These are phyloP conservation scores for Pedionomus torquatus DNA, from an alignment of 2,113 vertebrate species.

Conservation along the genomic window DNA sequence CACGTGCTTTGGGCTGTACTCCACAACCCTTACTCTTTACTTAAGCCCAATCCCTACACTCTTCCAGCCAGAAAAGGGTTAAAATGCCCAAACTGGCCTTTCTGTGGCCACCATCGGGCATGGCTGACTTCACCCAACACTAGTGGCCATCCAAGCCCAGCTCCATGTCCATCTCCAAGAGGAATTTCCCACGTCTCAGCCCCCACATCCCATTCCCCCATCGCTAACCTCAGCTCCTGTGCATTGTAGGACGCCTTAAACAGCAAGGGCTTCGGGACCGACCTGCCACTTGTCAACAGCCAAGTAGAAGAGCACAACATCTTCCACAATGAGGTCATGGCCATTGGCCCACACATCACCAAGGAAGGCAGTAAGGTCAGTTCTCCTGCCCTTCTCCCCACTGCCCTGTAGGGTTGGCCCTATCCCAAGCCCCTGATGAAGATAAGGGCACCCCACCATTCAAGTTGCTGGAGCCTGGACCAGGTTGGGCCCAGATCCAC, in stretches of 20 bases:
- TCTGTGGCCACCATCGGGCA: neutral
- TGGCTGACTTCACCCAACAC: neutral
- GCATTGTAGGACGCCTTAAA: constrained; percentile 78
- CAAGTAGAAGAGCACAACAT: constrained; percentile 96
- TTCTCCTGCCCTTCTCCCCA: neutral
- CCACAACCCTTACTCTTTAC: neutral
- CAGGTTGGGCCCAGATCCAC: neutral
- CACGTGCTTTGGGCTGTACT: neutral
- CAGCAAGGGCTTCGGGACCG: constrained; percentile 87
- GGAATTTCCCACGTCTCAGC: neutral
- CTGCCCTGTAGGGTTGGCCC: fast-evolving
- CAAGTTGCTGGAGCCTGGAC: neutral
- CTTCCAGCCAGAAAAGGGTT: neutral
- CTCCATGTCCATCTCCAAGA: neutral
- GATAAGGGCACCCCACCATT: neutral
- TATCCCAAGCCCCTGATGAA: fast-evolving
- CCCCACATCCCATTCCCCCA: fast-evolving
- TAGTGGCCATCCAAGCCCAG: neutral
- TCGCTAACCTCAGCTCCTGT: neutral
- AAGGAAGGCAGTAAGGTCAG: constrained; percentile 80
- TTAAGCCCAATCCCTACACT: neutral
- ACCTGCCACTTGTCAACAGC: constrained; percentile 88
- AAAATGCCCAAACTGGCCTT: neutral
- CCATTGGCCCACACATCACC: constrained; percentile 87
- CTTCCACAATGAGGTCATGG: constrained; percentile 96